Evolutionary conservation across 2,888 invertebrate genomes (phyloP), one percentile per base, ranked within the genome.

Genomic region (Synergus itoensis): DNA sequence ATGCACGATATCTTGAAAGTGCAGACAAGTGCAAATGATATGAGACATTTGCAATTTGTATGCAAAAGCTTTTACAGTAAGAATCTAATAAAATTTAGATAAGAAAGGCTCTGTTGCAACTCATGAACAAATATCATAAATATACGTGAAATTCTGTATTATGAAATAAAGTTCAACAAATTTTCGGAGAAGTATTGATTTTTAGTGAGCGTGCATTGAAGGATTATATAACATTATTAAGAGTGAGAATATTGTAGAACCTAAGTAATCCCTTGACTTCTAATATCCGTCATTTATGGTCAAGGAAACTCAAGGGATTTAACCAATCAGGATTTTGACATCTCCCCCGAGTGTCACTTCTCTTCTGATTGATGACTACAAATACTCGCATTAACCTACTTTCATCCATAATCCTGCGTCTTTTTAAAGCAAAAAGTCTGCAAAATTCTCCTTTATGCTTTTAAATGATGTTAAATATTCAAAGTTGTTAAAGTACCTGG

Each of bases 321-420:
- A 69, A 48, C 69, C 69, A 36, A 48, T 69, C 53, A 57, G 53
- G 53, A 57, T 57, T 45, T 69, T 69, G 69, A 69, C 69, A 69
- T 16, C 69, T 28, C 69, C 16, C 69, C 4, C 4, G 69, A 69
- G 69, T 69, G 48, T 69, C 69, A 69, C 69, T 69, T 48, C 28
- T 28, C 16, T 69, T 69, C 48, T 69, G 69, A 69, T 69, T 69
- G 69, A 69, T 69, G 69, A 69, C 21, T 48, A 43, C 48, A 69
- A 69, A 69, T 69, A 69, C 69, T 16, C 45, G 48, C 28, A 69
- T 69, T 69, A 69, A 69, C 69, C 69, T 48, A 69, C 14, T 69
- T 69, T 48, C 28, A 28, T 4, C n/a, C 28, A 69, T 28, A 16
- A 69, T 18, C 69, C 28, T 63, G 14, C 63, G 53, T 40, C 36